Base-by-base conservation (phyloP, 1,140 invertebrate genomes). In the Meteorus sp. region DNA sequence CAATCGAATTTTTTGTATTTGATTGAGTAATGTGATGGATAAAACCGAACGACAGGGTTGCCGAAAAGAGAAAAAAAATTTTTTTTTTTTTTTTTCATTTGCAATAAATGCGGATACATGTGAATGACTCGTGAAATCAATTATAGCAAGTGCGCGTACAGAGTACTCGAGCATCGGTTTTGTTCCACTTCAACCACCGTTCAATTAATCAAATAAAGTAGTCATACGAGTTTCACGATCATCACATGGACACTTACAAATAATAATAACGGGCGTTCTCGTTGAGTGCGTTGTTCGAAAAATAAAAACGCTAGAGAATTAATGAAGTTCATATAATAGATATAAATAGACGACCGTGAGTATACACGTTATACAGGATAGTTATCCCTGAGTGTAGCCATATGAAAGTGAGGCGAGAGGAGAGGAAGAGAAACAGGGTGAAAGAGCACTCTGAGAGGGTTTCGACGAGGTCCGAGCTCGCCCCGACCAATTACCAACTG, bases 401-500 rank as follows among this genome's bases (percentile, higher is more conserved):
- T 29, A 29, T 29, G 35, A 31, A 48, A 23, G n/a, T 47, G 20
- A 47, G 22, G 22, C n/a, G 15, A n/a, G 9, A 23, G 23, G 25
- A 19, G 39, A 56, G 41, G 8, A 17, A 19, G 6, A 17, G 47
- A 50, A 19, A 33, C 2, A 33, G 0, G 3, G 19, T 27, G 44
- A 47, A 39, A 55, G 22, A 41, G 41, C n/a, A n/a, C n/a, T n/a
- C n/a, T n/a, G 15, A 22, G 23, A 23, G 25, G 43, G 20, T 55
- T 43, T 45, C 53, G 27, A 33, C 25, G 17, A 17, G n/a, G 45
- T 6, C 17, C 8, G 27, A 51, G 13, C 29, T 57, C 48, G 56
- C 47, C 50, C 35, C 20, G 51, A 55, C 51, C 60, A 62, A 62
- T 62, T 62, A 63, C 61, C 56, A 63, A 41, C 53, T 6, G 39